A percentile compares a stretch with the other conserved stretches of the same genome.
These are phyloP conservation scores for Bilobella aurantiaca DNA, from an alignment of 1,140 invertebrate species.

Conservation along the genomic window DNA sequence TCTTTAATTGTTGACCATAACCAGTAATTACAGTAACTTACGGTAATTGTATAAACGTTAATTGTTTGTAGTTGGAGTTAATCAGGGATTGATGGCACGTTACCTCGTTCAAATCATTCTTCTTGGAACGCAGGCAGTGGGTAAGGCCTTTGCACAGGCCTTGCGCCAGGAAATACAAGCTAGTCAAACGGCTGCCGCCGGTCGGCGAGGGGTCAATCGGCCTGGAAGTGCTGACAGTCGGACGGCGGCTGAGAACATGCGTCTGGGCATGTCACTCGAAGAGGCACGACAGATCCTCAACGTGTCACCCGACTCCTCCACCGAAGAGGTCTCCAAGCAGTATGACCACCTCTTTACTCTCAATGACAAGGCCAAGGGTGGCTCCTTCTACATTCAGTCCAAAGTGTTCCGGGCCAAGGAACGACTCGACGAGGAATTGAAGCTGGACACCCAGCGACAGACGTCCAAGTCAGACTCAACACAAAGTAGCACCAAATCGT, in stretches of 20 bases:
- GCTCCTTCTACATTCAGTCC: slow-evolving; percentile 94
- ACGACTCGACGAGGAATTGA: slow-evolving; percentile 68
- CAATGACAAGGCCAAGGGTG: slow-evolving; percentile 87
- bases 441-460: slow-evolving; percentile 18
- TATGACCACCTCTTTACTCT: slow-evolving; percentile 80
- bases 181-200: slow-evolving; percentile 70
- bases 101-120: slow-evolving; percentile 85
- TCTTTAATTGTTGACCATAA: too few species aligned
- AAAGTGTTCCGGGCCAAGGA: slow-evolving; percentile 93
- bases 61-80: too few species aligned
- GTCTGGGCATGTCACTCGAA: slow-evolving; percentile 70
- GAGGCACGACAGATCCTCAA: slow-evolving; percentile 93
- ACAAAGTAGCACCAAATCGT: too few species aligned
- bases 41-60: too few species aligned
- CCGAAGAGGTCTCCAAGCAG: slow-evolving; percentile 63
- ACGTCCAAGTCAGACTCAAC: neutral
- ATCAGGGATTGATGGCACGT: slow-evolving; percentile 88
- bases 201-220: slow-evolving; percentile 68
- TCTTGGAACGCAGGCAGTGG: slow-evolving; percentile 76
- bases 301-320: slow-evolving; percentile 53
- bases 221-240: slow-evolving; percentile 56
- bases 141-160: slow-evolving; percentile 77
- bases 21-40: too few species aligned
- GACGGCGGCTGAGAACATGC: slow-evolving; percentile 61
- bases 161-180: slow-evolving; percentile 62